A percentile compares a stretch with the other conserved stretches of the same genome.
phyloP scores from a whole-genome alignment of 1,140 invertebrate genomes.

The Orius insidiosus region DNA sequence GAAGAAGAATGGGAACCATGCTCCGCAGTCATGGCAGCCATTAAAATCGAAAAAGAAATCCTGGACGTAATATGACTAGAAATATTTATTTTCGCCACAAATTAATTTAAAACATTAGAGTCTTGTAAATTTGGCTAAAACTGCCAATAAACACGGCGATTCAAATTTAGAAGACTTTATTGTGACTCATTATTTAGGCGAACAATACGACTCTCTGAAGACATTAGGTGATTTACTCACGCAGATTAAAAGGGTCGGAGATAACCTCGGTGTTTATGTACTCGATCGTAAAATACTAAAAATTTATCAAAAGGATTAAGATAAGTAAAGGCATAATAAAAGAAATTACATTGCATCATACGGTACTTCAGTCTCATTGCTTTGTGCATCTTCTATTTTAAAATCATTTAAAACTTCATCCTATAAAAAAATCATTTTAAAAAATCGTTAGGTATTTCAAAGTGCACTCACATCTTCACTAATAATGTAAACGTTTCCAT shows the following conservation, averaged over 20 bases:
- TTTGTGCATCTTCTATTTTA: too few species aligned
- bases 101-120: constrained; percentile 30
- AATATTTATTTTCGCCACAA: constrained; percentile 9
- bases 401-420: too few species aligned
- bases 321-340: too few species aligned
- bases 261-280: constrained; percentile 48
- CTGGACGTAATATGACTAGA: constrained; percentile 35
- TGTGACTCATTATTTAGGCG: constrained; percentile 46
- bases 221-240: constrained; percentile 48
- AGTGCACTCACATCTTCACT: too few species aligned
- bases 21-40: constrained; percentile 48
- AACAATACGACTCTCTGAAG: constrained; percentile 59
- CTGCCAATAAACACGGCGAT: constrained; percentile 45
- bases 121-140: constrained; percentile 42
- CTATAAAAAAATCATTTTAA: too few species aligned
- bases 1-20: constrained; percentile 39
- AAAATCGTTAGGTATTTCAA: too few species aligned
- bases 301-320: too few species aligned
- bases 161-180: constrained; percentile 49
- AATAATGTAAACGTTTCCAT: too few species aligned
- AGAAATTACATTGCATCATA: too few species aligned
- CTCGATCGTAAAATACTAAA: constrained; percentile 32
- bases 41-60: constrained; percentile 55
- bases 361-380: too few species aligned
- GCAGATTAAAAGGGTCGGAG: constrained; percentile 47